Conservation (phyloP, 2,797 vertebrate species). For the Morelia viridis region DNA sequence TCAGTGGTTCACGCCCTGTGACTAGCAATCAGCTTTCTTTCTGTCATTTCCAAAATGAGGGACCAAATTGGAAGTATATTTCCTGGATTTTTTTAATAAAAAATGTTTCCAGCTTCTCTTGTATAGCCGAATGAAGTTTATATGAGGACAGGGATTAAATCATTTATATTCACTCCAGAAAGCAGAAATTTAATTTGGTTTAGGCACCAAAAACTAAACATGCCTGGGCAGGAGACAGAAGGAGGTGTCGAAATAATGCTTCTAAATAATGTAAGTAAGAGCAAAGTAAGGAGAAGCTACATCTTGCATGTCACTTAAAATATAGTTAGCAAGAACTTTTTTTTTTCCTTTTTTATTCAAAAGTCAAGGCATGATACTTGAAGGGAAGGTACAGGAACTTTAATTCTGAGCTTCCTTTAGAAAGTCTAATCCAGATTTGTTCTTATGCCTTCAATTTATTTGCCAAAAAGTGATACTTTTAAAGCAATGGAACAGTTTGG, state of each 20-base stretch:
- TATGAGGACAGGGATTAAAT: neutral
- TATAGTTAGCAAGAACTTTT: neutral
- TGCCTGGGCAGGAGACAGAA: neutral
- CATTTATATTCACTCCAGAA: neutral
- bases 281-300: neutral
- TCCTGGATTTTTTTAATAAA: conserved; percentile 26
- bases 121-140: neutral
- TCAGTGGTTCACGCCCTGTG: conserved; percentile 33
- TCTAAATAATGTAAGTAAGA: neutral
- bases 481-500: neutral
- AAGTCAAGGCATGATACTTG: neutral
- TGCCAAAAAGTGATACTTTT: neutral
- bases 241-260: neutral
- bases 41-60: neutral
- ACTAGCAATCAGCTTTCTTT: conserved; percentile 39
- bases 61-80: conserved; percentile 43
- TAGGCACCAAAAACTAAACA: neutral
- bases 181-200: neutral
- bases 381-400: neutral
- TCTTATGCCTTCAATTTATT: neutral
- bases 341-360: neutral
- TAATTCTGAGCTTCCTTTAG: neutral
- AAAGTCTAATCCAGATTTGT: neutral
- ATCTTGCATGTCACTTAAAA: neutral
- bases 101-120: conserved; percentile 9